Evolutionary conservation across 2,888 invertebrate genomes (phyloP).

Genomic region (Trachelus stipa): DNA sequence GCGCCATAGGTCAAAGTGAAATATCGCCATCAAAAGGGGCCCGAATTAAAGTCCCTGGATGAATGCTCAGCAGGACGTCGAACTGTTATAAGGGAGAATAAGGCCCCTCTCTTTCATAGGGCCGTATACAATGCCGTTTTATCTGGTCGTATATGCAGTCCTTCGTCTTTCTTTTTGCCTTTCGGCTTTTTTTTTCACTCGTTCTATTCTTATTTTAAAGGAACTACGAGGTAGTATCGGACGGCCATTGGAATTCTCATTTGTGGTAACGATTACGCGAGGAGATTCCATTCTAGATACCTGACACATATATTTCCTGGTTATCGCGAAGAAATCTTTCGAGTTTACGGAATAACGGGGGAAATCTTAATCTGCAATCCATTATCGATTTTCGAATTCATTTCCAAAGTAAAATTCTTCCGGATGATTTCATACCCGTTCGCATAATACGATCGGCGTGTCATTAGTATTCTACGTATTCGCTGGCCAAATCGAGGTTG

Average conservation of each 20-base stretch:
- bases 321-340: no score
- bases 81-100: conserved; percentile 20
- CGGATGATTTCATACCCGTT: no score
- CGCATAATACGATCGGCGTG: no score
- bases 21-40: conserved; percentile 41
- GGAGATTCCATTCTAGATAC: no score
- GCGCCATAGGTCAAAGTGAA: conserved; percentile 35
- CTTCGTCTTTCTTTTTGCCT: conserved; percentile 10
- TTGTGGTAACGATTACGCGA: conserved; percentile 6
- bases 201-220: conserved; percentile 6
- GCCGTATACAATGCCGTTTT: conserved; percentile 26
- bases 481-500: no score
- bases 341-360: no score
- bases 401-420: no score
- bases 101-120: neutral
- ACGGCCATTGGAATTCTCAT: conserved; percentile 15
- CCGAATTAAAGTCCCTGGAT: conserved; percentile 45
- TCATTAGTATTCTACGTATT: no score
- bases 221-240: neutral
- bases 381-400: no score
- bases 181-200: conserved; percentile 3
- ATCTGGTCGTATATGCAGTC: conserved; percentile 10
- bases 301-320: no score
- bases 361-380: no score
- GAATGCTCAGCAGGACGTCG: conserved; percentile 29